Evolutionary conservation across 2,888 invertebrate genomes (phyloP).

Genomic region (Archips xylosteana): DNA sequence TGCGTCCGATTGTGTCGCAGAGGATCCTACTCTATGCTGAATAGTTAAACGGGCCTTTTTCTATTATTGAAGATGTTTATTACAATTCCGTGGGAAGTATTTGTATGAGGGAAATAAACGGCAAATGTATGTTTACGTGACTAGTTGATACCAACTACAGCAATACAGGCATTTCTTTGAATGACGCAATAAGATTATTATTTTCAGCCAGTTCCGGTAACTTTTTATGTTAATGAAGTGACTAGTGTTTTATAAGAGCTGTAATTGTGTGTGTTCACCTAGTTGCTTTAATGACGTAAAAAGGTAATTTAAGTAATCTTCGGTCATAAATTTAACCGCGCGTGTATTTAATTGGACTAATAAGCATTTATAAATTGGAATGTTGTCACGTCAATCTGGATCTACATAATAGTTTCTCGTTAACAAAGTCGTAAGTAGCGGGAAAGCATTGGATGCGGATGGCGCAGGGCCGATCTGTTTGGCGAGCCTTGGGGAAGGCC

Average conservation of each 20-base stretch:
- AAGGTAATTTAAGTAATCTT: conserved; percentile 22
- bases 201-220: conserved; percentile 19
- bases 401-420: conserved; percentile 14
- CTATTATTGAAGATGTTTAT: conserved; percentile 9
- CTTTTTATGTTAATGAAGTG: conserved; percentile 20
- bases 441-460: too few species aligned
- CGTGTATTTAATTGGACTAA: conserved; percentile 16
- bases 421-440: too few species aligned
- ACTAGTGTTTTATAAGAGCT: conserved; percentile 25
- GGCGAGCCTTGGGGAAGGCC: too few species aligned
- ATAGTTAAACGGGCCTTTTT: conserved; percentile 24
- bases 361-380: conserved; percentile 6
- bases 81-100: neutral
- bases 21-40: conserved; percentile 15
- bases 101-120: neutral
- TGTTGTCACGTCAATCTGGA: neutral
- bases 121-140: neutral
- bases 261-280: conserved; percentile 20
- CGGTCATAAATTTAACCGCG: conserved; percentile 1
- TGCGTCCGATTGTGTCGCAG: conserved; percentile 28
- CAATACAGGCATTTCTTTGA: conserved; percentile 2
- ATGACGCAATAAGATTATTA: conserved; percentile 9
- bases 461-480: too few species aligned
- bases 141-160: neutral
- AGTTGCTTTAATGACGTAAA: conserved; percentile 16